Evolutionary conservation across 2,113 vertebrate genomes (phyloP), one percentile per base, ranked within the genome.

Genomic region (Diadophis punctatus): DNA sequence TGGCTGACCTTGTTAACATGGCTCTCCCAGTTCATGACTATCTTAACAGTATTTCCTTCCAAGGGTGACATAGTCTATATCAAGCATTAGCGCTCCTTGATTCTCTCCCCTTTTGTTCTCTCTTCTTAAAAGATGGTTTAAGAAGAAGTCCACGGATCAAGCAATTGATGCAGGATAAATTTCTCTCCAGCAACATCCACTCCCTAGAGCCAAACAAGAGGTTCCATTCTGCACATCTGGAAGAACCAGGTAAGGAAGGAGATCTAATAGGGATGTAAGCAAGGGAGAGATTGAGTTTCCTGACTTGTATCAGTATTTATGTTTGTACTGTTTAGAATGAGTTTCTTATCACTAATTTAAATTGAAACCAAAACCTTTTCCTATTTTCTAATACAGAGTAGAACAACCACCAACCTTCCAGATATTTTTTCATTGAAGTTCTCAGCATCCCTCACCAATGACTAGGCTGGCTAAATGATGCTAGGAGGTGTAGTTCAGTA

Each of bases 141-240:
- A 98, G 99, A 95, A 98, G 98, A 94, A 99, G 99, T 86, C 99
- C 99, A 52, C 98, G 98, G 90, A 97, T 99, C 95, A 98, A 98
- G 96, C 98, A 97, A 3, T 93, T 98, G 43, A 93, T 95, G 16
- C 55, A 98, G 80, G 96, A 96, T 8, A 97, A 97, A 94, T 97
- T 97, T 74, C 95, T 97, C 94, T 99, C 98, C 14, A 97, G 92
- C 86, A 96, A 96, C 49, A 99, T 99, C 94, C 98, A 97, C 94
- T 93, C 94, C 49, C 96, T 97, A 84, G 98, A 98, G 63, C 96
- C 97, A 18, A 97, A 96, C 88, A 98, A 98, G 23, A 97, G 97
- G n/a, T n/a, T n/a, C n/a, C 93, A 96, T 27, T 97, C 96, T 8
- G 95, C 95, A 2, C 96, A 95, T 63, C 95, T 94, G 46, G 39